phyloP scores from a whole-genome alignment of 2,888 invertebrate species.

The Toxonevra muliebris region DNA sequence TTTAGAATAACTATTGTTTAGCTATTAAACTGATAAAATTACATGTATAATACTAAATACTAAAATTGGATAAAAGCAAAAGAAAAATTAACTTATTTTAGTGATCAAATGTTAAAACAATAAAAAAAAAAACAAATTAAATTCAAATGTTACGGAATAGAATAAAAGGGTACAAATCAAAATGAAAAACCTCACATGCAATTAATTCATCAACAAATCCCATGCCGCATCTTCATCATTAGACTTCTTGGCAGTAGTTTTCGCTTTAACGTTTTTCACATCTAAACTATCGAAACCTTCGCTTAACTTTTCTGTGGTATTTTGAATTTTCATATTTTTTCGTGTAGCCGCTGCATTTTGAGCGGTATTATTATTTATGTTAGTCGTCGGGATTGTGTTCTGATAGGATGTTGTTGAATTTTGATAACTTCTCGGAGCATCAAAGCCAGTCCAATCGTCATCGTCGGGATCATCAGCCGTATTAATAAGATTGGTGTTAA shows the following conservation, averaged over 20 bases:
- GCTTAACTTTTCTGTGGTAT: slow-evolving; percentile 53
- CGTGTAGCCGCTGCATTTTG: slow-evolving; percentile 33
- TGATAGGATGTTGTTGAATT: slow-evolving; percentile 54
- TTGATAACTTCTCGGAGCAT: slow-evolving; percentile 53
- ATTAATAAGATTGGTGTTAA: too few relatives aligned
- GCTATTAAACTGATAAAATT: too few relatives aligned
- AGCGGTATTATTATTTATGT: slow-evolving; percentile 12
- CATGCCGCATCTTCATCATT: slow-evolving; percentile 72
- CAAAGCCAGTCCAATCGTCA: slow-evolving; percentile 64
- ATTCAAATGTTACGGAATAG: slow-evolving; percentile 12
- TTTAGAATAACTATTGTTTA: too few relatives aligned
- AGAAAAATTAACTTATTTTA: too few relatives aligned
- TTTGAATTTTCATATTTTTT: slow-evolving; percentile 55
- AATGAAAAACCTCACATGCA: background rate
- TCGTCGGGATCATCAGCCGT: slow-evolving; percentile 41
- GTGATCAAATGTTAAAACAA: too few relatives aligned
- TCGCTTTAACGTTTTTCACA: slow-evolving; percentile 60
- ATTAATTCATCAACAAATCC: slow-evolving; percentile 71
- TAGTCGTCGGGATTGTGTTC: slow-evolving; percentile 35
- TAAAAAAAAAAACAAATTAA: too few relatives aligned
- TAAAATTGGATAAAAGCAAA: background rate
- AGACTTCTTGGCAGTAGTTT: slow-evolving; percentile 42
- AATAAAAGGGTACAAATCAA: slow-evolving; percentile 5
- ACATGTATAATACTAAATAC: too few relatives aligned
- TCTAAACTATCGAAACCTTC: slow-evolving; percentile 62